phyloP scores from a whole-genome alignment of 2,113 vertebrate species.

The Podarcis muralis region DNA sequence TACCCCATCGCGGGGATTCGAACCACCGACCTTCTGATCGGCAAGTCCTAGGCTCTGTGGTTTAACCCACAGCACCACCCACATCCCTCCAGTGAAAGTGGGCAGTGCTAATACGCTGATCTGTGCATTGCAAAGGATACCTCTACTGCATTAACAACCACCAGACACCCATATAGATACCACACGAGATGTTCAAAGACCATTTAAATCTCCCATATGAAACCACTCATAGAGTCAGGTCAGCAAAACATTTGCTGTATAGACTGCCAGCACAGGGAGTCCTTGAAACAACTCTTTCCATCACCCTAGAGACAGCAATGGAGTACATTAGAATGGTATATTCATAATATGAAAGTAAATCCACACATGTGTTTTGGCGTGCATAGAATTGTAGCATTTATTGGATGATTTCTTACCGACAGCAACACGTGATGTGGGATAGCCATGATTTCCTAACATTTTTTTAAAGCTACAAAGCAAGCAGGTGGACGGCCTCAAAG shows the following conservation, averaged over 20 bases:
- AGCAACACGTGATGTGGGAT: background rate
- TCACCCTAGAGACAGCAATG: background rate
- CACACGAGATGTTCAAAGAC: background rate
- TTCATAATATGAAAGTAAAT: background rate
- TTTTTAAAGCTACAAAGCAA: background rate
- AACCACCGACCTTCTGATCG: no score
- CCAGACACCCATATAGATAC: background rate
- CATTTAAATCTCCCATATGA: background rate
- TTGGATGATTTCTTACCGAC: background rate
- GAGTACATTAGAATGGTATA: background rate
- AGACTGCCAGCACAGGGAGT: background rate
- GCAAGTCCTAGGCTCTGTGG: no score
- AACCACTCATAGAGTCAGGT: background rate
- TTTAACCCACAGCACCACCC: no score
- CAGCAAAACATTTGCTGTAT: background rate
- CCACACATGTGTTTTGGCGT: background rate
- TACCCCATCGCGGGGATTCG: no score
- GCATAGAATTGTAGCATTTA: background rate
- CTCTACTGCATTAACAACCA: background rate
- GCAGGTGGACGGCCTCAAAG: no score
- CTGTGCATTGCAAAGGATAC: background rate
- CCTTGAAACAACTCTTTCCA: background rate
- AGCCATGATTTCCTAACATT: background rate
- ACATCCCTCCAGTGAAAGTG: background rate
- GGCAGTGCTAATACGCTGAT: background rate